phyloP scores from a whole-genome alignment of 2,797 vertebrate species.

The Myotis findleyi region DNA sequence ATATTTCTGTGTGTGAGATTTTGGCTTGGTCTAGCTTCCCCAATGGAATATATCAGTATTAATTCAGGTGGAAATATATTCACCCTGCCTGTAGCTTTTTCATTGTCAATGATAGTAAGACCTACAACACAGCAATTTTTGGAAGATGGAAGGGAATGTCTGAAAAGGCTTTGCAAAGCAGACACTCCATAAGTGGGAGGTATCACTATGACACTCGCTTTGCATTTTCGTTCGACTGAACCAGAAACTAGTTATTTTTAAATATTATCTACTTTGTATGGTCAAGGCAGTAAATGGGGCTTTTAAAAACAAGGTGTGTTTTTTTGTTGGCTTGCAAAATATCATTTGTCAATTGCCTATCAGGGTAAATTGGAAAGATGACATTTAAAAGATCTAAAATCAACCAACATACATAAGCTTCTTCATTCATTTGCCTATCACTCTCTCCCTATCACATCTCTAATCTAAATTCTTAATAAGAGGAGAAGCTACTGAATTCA shows the following conservation, averaged over 20 bases:
- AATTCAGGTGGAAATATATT: conserved; percentile 67
- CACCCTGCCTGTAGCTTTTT: conserved; percentile 49
- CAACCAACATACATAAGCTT: not conserved
- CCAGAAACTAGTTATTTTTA: conserved; percentile 28
- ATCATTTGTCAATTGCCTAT: conserved; percentile 41
- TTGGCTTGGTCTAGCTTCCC: conserved; percentile 69
- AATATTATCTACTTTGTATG: not conserved
- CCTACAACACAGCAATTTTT: conserved; percentile 72
- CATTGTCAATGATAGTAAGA: conserved; percentile 71
- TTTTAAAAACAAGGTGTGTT: conserved; percentile 18
- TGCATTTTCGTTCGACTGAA: conserved; percentile 50
- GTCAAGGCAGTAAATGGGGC: not conserved
- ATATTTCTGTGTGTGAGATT: conserved; percentile 57
- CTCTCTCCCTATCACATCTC: conserved; percentile 29
- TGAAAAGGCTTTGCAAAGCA: conserved; percentile 53
- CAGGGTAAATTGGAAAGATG: conserved; percentile 6
- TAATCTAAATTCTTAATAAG: conserved; percentile 68
- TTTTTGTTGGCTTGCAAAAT: conserved; percentile 48
- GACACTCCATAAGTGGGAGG: not conserved
- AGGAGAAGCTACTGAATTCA: conserved; percentile 54
- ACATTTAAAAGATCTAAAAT: conserved; percentile 49
- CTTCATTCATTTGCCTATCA: conserved; percentile 40
- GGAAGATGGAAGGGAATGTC: conserved; percentile 15
- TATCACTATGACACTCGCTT: not conserved
- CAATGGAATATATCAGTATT: conserved; percentile 61